Conservation (phyloP, 2,888 invertebrate genomes). For the Amorpha juglandis region DNA sequence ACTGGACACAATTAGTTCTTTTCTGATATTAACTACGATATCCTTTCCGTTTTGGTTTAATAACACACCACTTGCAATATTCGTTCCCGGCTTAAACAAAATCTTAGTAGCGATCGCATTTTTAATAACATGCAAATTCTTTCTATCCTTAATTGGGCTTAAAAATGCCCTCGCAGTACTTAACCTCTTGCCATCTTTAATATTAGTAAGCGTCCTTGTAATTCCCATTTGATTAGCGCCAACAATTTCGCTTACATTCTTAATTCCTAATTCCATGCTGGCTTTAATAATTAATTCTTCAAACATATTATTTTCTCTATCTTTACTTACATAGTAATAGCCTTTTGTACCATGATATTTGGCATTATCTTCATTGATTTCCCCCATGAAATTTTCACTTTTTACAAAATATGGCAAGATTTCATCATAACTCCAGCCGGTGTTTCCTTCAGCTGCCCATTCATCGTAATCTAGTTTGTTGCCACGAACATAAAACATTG, state of each 20-base stretch:
- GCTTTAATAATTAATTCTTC: constrained; percentile 63
- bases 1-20: constrained; percentile 80
- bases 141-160: constrained; percentile 58
- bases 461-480: constrained; percentile 79
- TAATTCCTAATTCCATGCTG: constrained; percentile 71
- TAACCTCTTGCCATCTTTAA: constrained; percentile 72
- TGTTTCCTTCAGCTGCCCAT: constrained; percentile 82
- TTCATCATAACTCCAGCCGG: constrained; percentile 84
- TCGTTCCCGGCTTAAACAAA: constrained; percentile 75
- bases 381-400: constrained; percentile 67
- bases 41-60: constrained; percentile 60
- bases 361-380: constrained; percentile 40
- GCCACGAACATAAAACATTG: constrained; percentile 84
- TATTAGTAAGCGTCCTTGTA: constrained; percentile 68
- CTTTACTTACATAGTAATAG: constrained; percentile 65
- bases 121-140: constrained; percentile 76
- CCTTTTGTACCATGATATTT: constrained; percentile 68
- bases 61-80: constrained; percentile 69
- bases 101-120: constrained; percentile 81
- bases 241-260: constrained; percentile 63
- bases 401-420: constrained; percentile 80
- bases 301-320: constrained; percentile 41
- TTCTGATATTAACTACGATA: constrained; percentile 62
- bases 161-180: constrained; percentile 84
- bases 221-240: constrained; percentile 77